Evolutionary conservation across 2,888 invertebrate genomes (phyloP).

Genomic region (Catocala fraxini): DNA sequence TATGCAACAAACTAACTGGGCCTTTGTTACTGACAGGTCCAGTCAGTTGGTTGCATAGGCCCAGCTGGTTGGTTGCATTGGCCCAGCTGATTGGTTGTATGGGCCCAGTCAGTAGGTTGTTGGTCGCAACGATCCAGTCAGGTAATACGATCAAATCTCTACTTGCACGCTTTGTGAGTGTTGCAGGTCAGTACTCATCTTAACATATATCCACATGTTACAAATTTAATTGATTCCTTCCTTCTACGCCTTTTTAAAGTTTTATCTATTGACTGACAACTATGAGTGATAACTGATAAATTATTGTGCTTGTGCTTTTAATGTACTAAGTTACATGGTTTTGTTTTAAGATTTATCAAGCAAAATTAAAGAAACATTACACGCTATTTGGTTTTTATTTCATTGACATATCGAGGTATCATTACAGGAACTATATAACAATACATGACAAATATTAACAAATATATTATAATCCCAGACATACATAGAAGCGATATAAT

Average conservation of each 20-base stretch:
- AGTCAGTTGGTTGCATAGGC: no score
- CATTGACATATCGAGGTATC: constrained; percentile 3
- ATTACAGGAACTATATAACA: background rate
- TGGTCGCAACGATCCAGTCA: no score
- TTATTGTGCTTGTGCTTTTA: constrained; percentile 86
- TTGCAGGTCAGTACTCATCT: constrained; percentile 10
- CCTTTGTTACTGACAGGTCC: no score
- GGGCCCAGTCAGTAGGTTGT: no score
- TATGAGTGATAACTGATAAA: constrained; percentile 85
- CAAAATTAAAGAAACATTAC: constrained; percentile 79
- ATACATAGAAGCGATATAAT: no score
- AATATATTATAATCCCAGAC: no score
- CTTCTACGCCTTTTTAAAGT: constrained; percentile 73
- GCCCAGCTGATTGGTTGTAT: no score
- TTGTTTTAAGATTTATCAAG: constrained; percentile 76
- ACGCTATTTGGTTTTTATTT: constrained; percentile 64
- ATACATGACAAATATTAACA: constrained; percentile 1
- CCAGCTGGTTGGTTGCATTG: no score
- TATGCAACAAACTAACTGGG: no score
- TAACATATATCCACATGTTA: constrained; percentile 50
- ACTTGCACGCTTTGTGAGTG: background rate
- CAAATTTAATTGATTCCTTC: constrained; percentile 73
- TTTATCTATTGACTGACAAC: constrained; percentile 83
- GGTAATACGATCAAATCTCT: no score
- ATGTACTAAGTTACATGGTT: constrained; percentile 82